Percentiles rank a stretch among this genome's conserved stretches.
phyloP scores from a whole-genome alignment of 2,888 invertebrate genomes.

The Pherbina coryleti region DNA sequence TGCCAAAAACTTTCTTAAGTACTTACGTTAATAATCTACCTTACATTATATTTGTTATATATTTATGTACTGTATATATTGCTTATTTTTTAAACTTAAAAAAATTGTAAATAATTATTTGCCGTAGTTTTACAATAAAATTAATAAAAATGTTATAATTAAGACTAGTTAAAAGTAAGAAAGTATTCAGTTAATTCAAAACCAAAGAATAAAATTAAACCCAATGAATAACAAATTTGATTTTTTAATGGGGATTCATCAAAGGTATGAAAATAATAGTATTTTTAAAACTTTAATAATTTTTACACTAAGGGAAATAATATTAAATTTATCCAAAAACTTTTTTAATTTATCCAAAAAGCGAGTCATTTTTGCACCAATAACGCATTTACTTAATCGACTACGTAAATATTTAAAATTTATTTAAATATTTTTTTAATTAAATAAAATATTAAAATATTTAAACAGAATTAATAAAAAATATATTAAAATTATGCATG shows the following conservation, averaged over 20 bases:
- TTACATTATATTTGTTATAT: neutral
- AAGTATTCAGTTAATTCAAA: neutral
- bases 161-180: neutral
- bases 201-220: conserved; percentile 23
- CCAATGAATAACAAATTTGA: neutral
- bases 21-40: neutral
- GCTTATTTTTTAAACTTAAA: neutral
- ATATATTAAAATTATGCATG: too few relatives aligned
- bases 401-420: too few relatives aligned
- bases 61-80: neutral
- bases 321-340: too few relatives aligned
- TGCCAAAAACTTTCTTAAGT: neutral
- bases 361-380: too few relatives aligned
- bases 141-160: neutral
- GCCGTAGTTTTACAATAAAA: neutral
- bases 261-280: too few relatives aligned
- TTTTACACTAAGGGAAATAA: too few relatives aligned
- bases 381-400: too few relatives aligned
- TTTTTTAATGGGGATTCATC: neutral
- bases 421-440: too few relatives aligned
- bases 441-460: too few relatives aligned
- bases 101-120: neutral
- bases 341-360: too few relatives aligned
- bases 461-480: too few relatives aligned
- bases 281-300: too few relatives aligned